Conservation (phyloP, 2,888 invertebrate genomes). For the Noctua comes region DNA sequence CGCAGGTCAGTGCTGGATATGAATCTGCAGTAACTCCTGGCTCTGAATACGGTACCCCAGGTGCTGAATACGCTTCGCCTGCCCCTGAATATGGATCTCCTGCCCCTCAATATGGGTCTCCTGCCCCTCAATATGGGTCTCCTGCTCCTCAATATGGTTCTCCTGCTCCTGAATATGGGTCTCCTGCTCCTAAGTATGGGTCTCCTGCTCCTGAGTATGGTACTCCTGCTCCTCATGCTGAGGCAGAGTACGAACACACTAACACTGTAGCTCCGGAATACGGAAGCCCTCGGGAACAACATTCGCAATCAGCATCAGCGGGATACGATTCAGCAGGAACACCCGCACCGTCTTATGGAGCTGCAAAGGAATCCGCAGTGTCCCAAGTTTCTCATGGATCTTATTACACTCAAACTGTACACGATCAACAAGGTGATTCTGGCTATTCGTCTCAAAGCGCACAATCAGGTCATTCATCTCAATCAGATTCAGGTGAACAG, state of each 20-base stretch:
- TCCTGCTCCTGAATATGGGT: slow-evolving; percentile 49
- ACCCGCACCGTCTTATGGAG: slow-evolving; percentile 59
- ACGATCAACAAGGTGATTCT: slow-evolving; percentile 75
- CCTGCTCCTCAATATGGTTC: slow-evolving; percentile 22
- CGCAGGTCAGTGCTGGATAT: slow-evolving; percentile 69
- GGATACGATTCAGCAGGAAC: slow-evolving; percentile 56
- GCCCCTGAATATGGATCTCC: slow-evolving; percentile 46
- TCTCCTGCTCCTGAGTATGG: slow-evolving; percentile 18
- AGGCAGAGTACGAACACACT: slow-evolving; percentile 56
- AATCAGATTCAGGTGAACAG: slow-evolving; percentile 69
- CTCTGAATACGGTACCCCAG: slow-evolving; percentile 66
- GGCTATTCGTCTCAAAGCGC: slow-evolving; percentile 73
- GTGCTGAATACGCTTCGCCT: slow-evolving; percentile 64
- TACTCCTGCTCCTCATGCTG: slow-evolving; percentile 60
- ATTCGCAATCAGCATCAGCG: slow-evolving; percentile 57
- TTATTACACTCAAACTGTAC: slow-evolving; percentile 71
- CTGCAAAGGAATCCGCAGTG: slow-evolving; percentile 32
- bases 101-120: slow-evolving; percentile 29
- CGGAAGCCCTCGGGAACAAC: slow-evolving; percentile 58
- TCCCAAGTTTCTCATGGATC: slow-evolving; percentile 67
- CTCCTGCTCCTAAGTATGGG: slow-evolving; percentile 3
- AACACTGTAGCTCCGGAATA: slow-evolving; percentile 67
- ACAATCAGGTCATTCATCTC: slow-evolving; percentile 73
- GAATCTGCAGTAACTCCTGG: slow-evolving; percentile 68
- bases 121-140: slow-evolving; percentile 42